phyloP scores from a whole-genome alignment of 2,113 vertebrate species.

The Neomonachus schauinslandi region DNA sequence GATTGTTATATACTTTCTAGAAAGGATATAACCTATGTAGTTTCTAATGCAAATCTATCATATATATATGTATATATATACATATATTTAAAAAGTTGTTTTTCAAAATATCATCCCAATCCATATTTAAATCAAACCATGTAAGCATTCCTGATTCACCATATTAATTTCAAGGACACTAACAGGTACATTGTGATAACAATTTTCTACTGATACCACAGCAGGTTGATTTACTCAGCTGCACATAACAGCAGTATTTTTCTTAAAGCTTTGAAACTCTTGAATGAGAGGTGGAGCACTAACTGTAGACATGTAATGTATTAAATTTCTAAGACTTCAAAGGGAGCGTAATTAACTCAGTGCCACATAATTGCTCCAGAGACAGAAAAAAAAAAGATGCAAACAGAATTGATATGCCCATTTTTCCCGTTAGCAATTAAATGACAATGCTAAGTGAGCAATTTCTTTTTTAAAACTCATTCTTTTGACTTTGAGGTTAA shows the following conservation, averaged over 20 bases:
- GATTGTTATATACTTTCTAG: background rate
- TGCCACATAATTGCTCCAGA: slow-evolving; percentile 59
- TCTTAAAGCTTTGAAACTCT: slow-evolving; percentile 56
- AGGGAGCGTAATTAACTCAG: slow-evolving; percentile 65
- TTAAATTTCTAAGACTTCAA: slow-evolving; percentile 71
- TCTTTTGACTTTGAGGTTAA: slow-evolving; percentile 48
- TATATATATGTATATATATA: background rate
- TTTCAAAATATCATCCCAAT: background rate
- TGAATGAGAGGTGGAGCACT: slow-evolving; percentile 43
- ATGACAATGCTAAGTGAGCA: slow-evolving; percentile 53
- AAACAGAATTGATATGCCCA: slow-evolving; percentile 47
- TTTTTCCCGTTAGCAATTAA: slow-evolving; percentile 44
- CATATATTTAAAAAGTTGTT: background rate
- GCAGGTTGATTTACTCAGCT: slow-evolving; percentile 24
- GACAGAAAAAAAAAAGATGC: background rate
- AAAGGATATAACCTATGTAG: background rate
- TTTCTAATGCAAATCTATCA: background rate
- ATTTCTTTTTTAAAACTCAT: slow-evolving; percentile 54
- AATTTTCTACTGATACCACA: background rate
- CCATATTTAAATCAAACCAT: slow-evolving; percentile 1
- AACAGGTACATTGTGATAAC: background rate
- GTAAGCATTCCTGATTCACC: background rate
- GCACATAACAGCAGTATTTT: background rate
- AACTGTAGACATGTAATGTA: slow-evolving; percentile 41
- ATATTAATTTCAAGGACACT: slow-evolving; percentile 43